Evolutionary conservation across 1,140 invertebrate species (phyloP), one percentile per base, ranked within the genome.

Genomic region (Papilio helenus): DNA sequence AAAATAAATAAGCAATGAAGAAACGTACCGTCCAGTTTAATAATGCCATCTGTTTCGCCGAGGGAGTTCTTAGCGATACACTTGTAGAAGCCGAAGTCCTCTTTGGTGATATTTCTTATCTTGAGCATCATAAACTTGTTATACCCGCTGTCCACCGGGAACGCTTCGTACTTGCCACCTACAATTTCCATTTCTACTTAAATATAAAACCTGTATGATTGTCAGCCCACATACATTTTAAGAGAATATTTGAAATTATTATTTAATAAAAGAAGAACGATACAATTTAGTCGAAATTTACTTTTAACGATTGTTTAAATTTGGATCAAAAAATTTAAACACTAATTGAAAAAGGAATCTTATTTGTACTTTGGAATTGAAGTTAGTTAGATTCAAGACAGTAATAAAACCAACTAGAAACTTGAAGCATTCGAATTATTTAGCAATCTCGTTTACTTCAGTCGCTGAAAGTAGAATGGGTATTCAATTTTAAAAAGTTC

Each of bases 1-100:
- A 82, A 82, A 81, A 74, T 79, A 81, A 78, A 79, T 79, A 51
- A 76, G 29, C 77, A 82, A 77, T 79, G 55, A 74, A 79, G 84
- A 80, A 81, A 84, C 90, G 92, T 92, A 96, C 95, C 95, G 84
- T 95, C 95, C 20, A 96, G 87, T 86, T 95, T 95, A 77, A 96
- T 96, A 81, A 95, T 95, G 42, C 95, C 95, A 83, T 96, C 95
- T 4, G 95, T 95, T 85, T 96, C 95, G 4, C 95, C 95, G 46
- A 96, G 86, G 4, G 95, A 94, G 87, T 96, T 96, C 89, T 96
- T 96, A 3, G 95, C 95, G 72, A 96, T 94, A 85, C 95, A 96
- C 82, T 95, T 95, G 89, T 96, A 96, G 83, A 95, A 95, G 12
- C 95, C 95, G 84, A 96, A 96, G 86, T 96, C 95, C 2, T 94